A percentile compares a stretch with the other conserved stretches of the same genome.
Evolutionary conservation across 2,113 vertebrate genomes (phyloP).

Genomic region (Silurus asotus): DNA sequence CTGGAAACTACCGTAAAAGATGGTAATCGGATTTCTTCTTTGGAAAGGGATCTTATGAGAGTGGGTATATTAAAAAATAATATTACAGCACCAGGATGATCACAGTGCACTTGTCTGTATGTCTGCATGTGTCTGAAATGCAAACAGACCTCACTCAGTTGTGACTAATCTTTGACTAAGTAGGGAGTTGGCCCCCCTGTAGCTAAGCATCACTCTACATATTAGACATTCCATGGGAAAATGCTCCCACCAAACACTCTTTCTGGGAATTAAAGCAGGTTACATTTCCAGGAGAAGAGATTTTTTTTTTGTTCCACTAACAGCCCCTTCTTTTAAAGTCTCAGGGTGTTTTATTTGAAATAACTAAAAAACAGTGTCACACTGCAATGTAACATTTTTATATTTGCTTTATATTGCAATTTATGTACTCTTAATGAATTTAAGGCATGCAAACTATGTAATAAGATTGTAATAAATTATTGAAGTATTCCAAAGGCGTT

Average conservation of each 20-base stretch:
- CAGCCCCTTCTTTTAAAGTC: neutral
- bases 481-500: neutral
- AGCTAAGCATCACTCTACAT: slow-evolving; percentile 19
- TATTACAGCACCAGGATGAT: neutral
- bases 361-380: neutral
- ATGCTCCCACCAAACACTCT: slow-evolving; percentile 13
- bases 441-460: neutral
- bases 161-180: slow-evolving; percentile 35
- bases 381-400: neutral
- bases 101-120: neutral
- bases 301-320: neutral
- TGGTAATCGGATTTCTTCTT: neutral
- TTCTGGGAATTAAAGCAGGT: slow-evolving; percentile 42
- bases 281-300: slow-evolving; percentile 18
- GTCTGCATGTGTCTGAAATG: slow-evolving; percentile 6
- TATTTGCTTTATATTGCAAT: neutral
- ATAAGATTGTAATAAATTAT: neutral
- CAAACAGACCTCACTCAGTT: slow-evolving; percentile 22
- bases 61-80: neutral
- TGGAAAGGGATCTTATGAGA: too few relatives aligned
- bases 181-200: neutral
- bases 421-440: neutral
- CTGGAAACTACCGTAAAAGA: neutral
- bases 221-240: slow-evolving; percentile 22
- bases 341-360: neutral